These are phyloP conservation scores for Epinephelus coioides DNA, from an alignment of 2,797 vertebrate species.

Conservation along the genomic window DNA sequence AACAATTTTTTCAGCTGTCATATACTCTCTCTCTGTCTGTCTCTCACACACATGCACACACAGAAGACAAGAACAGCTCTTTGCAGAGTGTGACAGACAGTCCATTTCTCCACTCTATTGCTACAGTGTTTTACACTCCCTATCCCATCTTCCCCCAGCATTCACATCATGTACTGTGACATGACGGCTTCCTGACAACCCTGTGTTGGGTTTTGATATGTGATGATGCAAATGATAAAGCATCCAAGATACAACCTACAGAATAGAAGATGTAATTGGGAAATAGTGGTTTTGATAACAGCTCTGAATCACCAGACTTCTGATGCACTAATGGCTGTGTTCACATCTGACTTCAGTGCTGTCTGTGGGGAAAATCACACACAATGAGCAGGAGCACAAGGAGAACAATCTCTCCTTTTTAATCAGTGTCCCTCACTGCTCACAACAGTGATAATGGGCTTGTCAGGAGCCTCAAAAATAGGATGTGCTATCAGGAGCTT, in stretches of 20 bases:
- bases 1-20: slow-evolving; percentile 12
- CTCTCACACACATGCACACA: neutral
- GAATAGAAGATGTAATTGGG: neutral
- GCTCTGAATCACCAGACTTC: slow-evolving; percentile 11
- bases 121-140: slow-evolving; percentile 12
- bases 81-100: slow-evolving; percentile 36
- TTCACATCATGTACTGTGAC: slow-evolving; percentile 8
- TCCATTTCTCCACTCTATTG: slow-evolving; percentile 32
- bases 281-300: slow-evolving; percentile 6
- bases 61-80: slow-evolving; percentile 9
- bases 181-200: slow-evolving; percentile 6
- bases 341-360: slow-evolving; percentile 11
- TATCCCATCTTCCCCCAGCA: neutral
- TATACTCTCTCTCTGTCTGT: neutral
- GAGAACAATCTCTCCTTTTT: slow-evolving; percentile 40
- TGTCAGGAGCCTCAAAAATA: slow-evolving; percentile 45
- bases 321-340: slow-evolving; percentile 40
- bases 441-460: slow-evolving; percentile 54
- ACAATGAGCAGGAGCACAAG: neutral
- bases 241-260: neutral
- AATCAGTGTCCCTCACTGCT: slow-evolving; percentile 53
- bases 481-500: slow-evolving; percentile 40
- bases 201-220: neutral
- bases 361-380: slow-evolving; percentile 7
- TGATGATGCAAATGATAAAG: slow-evolving; percentile 7